Evolutionary conservation across 53 echinoderm and acorn worm genomes (phyloP).

Genomic region (Paracentrotus lividus): DNA sequence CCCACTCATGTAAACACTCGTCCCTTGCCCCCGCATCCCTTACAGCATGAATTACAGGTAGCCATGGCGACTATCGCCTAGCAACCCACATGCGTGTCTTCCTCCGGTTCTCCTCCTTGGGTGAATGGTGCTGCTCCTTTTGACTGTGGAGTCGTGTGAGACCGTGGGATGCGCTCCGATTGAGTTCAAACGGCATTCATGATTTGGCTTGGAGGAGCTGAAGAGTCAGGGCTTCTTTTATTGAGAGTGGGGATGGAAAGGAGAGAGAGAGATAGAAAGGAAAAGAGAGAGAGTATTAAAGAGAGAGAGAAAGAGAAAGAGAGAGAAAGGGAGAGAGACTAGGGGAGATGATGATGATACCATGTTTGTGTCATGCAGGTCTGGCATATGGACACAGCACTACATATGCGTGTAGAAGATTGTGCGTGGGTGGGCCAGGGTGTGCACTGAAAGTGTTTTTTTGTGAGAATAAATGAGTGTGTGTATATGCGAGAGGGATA

Average conservation of each 20-base stretch:
- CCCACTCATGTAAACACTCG: constrained; percentile 49
- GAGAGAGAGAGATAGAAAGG: neutral
- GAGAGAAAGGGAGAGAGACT: neutral
- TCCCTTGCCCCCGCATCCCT: constrained; percentile 34
- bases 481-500: neutral
- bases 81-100: constrained; percentile 62
- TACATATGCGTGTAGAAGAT: neutral
- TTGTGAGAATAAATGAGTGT: neutral
- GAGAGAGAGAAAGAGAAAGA: constrained; percentile 7
- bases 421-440: neutral
- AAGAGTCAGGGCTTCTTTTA: neutral
- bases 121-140: constrained; percentile 14
- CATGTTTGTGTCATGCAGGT: neutral
- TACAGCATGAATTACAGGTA: constrained; percentile 52
- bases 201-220: neutral
- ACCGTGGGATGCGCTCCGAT: constrained; percentile 15
- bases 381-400: neutral
- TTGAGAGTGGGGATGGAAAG: neutral
- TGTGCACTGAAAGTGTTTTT: neutral
- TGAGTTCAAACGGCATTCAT: neutral
- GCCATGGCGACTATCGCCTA: constrained; percentile 50
- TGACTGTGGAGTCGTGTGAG: neutral
- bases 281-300: neutral
- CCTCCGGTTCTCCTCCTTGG: constrained; percentile 16
- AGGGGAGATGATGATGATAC: neutral